Evolutionary conservation across 2,888 invertebrate species (phyloP).

Genomic region (Cantharis nigra): DNA sequence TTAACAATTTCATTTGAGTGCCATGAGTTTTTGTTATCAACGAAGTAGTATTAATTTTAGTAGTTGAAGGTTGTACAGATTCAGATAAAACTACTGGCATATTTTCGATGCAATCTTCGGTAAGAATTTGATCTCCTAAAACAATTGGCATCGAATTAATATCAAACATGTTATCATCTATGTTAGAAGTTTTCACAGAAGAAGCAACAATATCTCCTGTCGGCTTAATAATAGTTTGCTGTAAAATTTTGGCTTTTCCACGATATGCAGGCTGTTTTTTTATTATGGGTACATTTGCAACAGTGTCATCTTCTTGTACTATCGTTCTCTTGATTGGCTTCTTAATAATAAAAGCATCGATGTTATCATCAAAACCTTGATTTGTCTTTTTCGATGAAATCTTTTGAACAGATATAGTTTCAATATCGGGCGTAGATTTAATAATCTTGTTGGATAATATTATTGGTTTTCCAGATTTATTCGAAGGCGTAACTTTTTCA

Average conservation of each 20-base stretch:
- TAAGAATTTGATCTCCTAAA: slow-evolving; percentile 70
- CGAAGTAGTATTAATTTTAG: slow-evolving; percentile 30
- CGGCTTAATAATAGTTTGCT: slow-evolving; percentile 55
- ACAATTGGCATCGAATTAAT: slow-evolving; percentile 80
- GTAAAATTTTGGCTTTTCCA: slow-evolving; percentile 52
- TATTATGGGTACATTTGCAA: neutral
- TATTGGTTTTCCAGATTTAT: slow-evolving; percentile 44
- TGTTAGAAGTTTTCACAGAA: slow-evolving; percentile 22
- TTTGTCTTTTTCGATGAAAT: slow-evolving; percentile 42
- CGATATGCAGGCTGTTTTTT: slow-evolving; percentile 12
- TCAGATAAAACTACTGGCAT: slow-evolving; percentile 65
- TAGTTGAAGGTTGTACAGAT: slow-evolving; percentile 17
- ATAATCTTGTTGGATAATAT: slow-evolving; percentile 53
- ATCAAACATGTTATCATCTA: slow-evolving; percentile 65
- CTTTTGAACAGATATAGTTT: slow-evolving; percentile 45
- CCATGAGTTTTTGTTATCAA: slow-evolving; percentile 29
- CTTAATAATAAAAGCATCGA: slow-evolving; percentile 53
- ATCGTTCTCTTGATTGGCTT: slow-evolving; percentile 40
- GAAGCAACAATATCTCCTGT: slow-evolving; percentile 50
- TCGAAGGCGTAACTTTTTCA: slow-evolving; percentile 10
- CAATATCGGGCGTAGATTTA: slow-evolving; percentile 41
- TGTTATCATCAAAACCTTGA: slow-evolving; percentile 51
- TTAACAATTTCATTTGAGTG: slow-evolving; percentile 38
- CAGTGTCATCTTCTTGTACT: neutral
- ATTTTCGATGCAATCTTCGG: slow-evolving; percentile 70